Conservation (phyloP, 2,113 vertebrate species). For the Tragelaphus scriptus region DNA sequence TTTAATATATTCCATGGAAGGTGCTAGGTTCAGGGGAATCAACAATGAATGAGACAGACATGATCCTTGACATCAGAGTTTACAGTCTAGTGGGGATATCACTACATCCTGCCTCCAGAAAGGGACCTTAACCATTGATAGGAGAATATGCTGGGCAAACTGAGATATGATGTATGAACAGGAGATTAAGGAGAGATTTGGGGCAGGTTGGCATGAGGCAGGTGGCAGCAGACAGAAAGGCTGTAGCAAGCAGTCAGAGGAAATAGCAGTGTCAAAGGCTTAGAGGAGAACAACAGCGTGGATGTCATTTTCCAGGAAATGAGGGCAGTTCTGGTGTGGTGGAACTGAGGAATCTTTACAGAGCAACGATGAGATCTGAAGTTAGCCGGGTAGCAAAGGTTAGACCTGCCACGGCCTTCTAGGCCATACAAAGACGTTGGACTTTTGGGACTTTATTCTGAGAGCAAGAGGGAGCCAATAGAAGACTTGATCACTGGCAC, state of each 20-base stretch:
- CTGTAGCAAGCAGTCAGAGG: background rate
- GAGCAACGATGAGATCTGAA: background rate
- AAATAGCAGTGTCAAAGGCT: conserved; percentile 18
- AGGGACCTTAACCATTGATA: background rate
- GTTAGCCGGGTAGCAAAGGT: background rate
- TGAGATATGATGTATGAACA: background rate
- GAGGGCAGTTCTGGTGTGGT: background rate
- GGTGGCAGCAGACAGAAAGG: background rate
- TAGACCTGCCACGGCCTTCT: background rate
- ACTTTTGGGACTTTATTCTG: background rate
- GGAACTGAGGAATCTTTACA: background rate
- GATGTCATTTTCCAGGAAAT: background rate
- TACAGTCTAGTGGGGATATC: background rate
- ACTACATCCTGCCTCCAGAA: background rate
- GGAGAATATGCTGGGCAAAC: background rate
- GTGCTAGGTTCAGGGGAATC: background rate
- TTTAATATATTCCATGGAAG: conserved; percentile 29
- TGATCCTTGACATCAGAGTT: conserved; percentile 17
- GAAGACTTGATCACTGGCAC: background rate
- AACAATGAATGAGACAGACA: conserved; percentile 9
- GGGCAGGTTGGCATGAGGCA: background rate
- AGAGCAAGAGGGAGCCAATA: background rate
- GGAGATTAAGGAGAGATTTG: conserved; percentile 28
- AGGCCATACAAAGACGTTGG: background rate
- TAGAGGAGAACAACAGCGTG: background rate